Evolutionary conservation across 2,888 invertebrate genomes (phyloP).

Genomic region (Gymnocheta viridis): DNA sequence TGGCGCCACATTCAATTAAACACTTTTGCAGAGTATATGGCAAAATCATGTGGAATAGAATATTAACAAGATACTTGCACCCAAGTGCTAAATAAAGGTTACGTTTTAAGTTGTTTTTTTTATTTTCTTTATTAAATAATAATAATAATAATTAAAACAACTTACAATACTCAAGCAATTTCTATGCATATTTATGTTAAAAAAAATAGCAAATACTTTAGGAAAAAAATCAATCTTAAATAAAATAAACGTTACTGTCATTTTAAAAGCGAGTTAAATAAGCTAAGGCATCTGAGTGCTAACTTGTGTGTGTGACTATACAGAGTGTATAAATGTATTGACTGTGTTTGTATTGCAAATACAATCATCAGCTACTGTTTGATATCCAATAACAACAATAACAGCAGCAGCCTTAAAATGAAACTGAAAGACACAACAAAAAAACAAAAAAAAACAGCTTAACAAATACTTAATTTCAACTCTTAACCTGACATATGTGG

Average conservation of each 20-base stretch:
- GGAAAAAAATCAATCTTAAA: not conserved
- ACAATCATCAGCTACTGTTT: conserved; percentile 62
- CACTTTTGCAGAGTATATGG: conserved; percentile 31
- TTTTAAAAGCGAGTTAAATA: conserved; percentile 28
- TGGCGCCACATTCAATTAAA: conserved; percentile 65
- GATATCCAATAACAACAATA: conserved; percentile 25
- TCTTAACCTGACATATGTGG: conserved; percentile 70
- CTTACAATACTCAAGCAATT: conserved; percentile 37
- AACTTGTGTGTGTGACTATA: not conserved
- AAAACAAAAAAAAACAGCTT: conserved; percentile 46
- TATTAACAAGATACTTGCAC: conserved; percentile 47
- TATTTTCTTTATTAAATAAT: conserved; percentile 14
- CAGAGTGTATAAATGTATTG: not conserved
- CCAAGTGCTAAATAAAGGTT: conserved; percentile 61
- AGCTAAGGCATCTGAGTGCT: conserved; percentile 17
- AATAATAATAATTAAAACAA: conserved; percentile 56
- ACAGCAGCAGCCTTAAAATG: conserved; percentile 32
- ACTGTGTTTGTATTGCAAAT: not conserved
- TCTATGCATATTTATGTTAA: conserved; percentile 31
- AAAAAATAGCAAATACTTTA: not conserved
- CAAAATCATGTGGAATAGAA: conserved; percentile 31
- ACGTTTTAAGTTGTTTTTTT: conserved; percentile 18
- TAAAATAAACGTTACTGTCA: conserved; percentile 42
- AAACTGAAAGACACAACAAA: conserved; percentile 46
- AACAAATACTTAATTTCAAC: conserved; percentile 68